A percentile compares a stretch with the other conserved stretches of the same genome.
phyloP scores from a whole-genome alignment of 1,140 invertebrate species.

The Ips typographus region DNA sequence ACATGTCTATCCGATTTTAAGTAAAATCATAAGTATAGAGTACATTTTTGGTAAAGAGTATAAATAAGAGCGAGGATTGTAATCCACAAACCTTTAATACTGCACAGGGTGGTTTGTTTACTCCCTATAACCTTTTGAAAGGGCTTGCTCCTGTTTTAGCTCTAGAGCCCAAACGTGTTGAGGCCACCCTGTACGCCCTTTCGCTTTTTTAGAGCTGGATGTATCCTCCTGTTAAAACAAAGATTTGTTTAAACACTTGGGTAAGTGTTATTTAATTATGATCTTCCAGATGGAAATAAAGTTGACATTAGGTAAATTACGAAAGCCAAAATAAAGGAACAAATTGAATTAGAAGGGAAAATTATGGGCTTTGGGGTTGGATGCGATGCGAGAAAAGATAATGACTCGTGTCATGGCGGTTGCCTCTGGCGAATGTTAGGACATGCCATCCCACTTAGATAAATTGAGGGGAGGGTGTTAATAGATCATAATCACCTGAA shows the following conservation, averaged over 20 bases:
- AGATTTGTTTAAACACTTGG: not conserved
- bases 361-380: constrained; percentile 19
- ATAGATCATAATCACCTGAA: constrained; percentile 33
- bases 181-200: constrained; percentile 91
- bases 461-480: constrained; percentile 31
- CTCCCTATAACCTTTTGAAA: constrained; percentile 34
- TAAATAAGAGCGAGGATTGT: too few species aligned
- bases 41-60: too few species aligned
- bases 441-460: constrained; percentile 33
- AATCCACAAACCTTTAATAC: not conserved
- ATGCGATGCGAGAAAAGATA: constrained; percentile 11
- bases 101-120: not conserved
- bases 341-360: constrained; percentile 23
- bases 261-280: too few species aligned
- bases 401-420: constrained; percentile 30
- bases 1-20: not conserved
- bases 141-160: constrained; percentile 71
- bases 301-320: constrained; percentile 12
- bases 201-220: constrained; percentile 55
- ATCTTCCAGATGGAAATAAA: not conserved
- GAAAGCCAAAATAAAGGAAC: constrained; percentile 5
- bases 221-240: constrained; percentile 45
- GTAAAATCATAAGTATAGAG: too few species aligned
- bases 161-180: constrained; percentile 93
- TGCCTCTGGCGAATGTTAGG: constrained; percentile 26